Percentiles rank a stretch among this genome's conserved stretches.
Evolutionary conservation across 2,888 invertebrate genomes (phyloP).

Genomic region (Patella depressa): DNA sequence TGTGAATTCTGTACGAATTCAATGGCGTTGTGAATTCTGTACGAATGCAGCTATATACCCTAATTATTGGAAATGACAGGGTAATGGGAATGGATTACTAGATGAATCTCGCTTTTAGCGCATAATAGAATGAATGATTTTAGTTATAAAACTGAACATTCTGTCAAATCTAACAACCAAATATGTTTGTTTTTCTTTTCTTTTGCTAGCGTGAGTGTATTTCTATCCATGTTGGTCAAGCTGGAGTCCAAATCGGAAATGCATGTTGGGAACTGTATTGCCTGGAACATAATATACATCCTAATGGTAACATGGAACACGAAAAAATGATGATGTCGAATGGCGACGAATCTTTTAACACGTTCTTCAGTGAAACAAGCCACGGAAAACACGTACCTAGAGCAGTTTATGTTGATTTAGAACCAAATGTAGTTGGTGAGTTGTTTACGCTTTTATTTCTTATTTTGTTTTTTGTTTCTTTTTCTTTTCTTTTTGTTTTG

Average conservation of each 20-base stretch:
- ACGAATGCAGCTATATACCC: too few relatives aligned
- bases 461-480: too few relatives aligned
- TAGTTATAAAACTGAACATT: too few relatives aligned
- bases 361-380: slow-evolving; percentile 84
- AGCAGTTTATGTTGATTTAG: slow-evolving; percentile 87
- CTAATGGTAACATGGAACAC: slow-evolving; percentile 66
- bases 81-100: too few relatives aligned
- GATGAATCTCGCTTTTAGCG: too few relatives aligned
- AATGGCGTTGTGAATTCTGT: too few relatives aligned
- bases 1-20: too few relatives aligned
- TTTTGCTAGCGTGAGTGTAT: slow-evolving; percentile 72
- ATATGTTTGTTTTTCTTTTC: too few relatives aligned
- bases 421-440: slow-evolving; percentile 93
- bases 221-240: slow-evolving; percentile 74
- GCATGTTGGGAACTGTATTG: slow-evolving; percentile 76
- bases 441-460: not conserved
- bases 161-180: too few relatives aligned
- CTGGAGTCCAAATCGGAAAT: slow-evolving; percentile 69
- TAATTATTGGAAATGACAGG: too few relatives aligned
- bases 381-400: slow-evolving; percentile 86
- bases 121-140: too few relatives aligned
- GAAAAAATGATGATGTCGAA: slow-evolving; percentile 52
- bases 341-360: slow-evolving; percentile 89
- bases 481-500: too few relatives aligned
- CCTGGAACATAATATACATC: slow-evolving; percentile 75